Evolutionary conservation across 2,888 invertebrate species (phyloP).

Genomic region (Nephrotoma guestfalica): DNA sequence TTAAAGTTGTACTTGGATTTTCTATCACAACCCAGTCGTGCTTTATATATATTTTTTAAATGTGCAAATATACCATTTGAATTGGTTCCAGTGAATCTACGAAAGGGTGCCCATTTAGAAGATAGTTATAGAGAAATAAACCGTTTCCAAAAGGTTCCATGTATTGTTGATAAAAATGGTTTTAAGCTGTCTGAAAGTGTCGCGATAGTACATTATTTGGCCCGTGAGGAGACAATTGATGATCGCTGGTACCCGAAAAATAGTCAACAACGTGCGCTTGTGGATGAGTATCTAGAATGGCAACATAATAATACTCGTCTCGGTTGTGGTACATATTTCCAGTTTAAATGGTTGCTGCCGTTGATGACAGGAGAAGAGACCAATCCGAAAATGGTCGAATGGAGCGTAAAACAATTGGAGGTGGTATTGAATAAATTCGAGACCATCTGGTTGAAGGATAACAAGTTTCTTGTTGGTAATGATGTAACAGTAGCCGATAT

Average conservation of each 20-base stretch:
- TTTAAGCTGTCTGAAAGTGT: constrained; percentile 52
- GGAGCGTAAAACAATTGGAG: constrained; percentile 35
- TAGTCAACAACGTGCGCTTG: constrained; percentile 37
- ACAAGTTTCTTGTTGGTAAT: constrained; percentile 41
- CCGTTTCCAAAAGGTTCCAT: constrained; percentile 49
- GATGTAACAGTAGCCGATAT: constrained; percentile 58
- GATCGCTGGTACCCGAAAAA: constrained; percentile 51
- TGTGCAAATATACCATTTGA: constrained; percentile 46
- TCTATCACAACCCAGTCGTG: constrained; percentile 62
- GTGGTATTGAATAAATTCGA: constrained; percentile 41
- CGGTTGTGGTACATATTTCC: constrained; percentile 43
- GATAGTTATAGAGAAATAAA: constrained; percentile 41
- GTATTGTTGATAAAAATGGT: constrained; percentile 45
- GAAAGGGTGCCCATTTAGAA: constrained; percentile 47
- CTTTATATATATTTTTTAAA: constrained; percentile 54
- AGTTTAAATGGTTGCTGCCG: constrained; percentile 36
- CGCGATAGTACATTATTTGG: constrained; percentile 46
- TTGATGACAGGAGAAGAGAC: constrained; percentile 31
- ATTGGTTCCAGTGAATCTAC: constrained; percentile 41
- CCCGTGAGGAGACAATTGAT: constrained; percentile 16
- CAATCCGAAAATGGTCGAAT: constrained; percentile 19
- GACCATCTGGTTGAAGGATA: constrained; percentile 40
- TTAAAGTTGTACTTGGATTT: constrained; percentile 50
- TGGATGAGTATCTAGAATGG: constrained; percentile 60
- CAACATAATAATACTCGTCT: constrained; percentile 48